Evolutionary conservation across 2,888 invertebrate genomes (phyloP).

Genomic region (Orthonychiurus folsomi): DNA sequence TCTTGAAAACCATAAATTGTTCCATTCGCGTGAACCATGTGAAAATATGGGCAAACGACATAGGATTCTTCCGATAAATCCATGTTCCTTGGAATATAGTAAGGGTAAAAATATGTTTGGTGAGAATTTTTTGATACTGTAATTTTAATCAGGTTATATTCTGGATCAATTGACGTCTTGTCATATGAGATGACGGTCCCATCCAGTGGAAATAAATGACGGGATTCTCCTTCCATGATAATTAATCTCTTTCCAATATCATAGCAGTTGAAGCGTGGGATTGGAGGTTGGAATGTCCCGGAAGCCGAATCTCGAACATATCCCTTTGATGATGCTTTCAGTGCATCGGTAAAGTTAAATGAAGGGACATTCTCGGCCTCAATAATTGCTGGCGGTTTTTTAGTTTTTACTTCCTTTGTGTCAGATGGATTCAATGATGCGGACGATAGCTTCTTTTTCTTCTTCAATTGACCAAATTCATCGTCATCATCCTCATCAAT

Average conservation of each 20-base stretch:
- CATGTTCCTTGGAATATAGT: constrained; percentile 31
- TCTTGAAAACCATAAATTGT: constrained; percentile 31
- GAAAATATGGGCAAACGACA: constrained; percentile 33
- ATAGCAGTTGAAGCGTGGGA: constrained; percentile 22
- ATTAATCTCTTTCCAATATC: constrained; percentile 31
- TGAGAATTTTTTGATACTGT: constrained; percentile 28
- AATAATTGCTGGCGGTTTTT: not conserved
- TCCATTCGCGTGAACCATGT: constrained; percentile 29
- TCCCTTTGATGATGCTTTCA: constrained; percentile 4
- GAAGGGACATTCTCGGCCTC: not conserved
- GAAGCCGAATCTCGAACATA: not conserved
- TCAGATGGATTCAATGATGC: no score
- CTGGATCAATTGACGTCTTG: constrained; percentile 33
- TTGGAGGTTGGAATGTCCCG: not conserved
- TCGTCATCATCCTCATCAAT: not conserved
- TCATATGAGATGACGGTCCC: constrained; percentile 32
- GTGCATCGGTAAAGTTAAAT: not conserved
- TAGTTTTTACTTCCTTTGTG: not conserved
- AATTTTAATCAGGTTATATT: constrained; percentile 34
- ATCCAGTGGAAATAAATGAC: constrained; percentile 32
- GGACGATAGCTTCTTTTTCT: not conserved
- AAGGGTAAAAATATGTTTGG: constrained; percentile 32
- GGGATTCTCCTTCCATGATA: constrained; percentile 25
- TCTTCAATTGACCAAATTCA: not conserved
- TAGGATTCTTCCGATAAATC: constrained; percentile 24